Conservation (phyloP, 1,140 invertebrate species). For the Diachasma alloeum region DNA sequence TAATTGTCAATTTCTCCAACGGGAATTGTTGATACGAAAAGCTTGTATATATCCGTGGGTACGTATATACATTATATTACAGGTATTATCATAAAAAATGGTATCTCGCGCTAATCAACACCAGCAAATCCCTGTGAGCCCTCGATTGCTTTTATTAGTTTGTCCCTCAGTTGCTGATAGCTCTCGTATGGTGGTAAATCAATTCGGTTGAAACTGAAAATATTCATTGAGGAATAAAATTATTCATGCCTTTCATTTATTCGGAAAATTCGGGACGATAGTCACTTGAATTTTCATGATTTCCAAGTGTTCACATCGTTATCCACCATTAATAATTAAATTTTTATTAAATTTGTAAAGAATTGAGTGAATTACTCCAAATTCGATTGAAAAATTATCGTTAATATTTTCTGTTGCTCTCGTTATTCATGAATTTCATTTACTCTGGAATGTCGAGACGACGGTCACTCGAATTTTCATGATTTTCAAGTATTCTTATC, state of each 20-base stretch:
- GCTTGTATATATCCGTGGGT: constrained; percentile 37
- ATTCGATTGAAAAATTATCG: too few species aligned
- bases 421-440: background rate
- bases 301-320: background rate
- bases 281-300: constrained; percentile 15
- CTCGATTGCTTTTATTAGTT: constrained; percentile 96
- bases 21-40: background rate
- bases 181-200: constrained; percentile 97
- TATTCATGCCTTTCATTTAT: background rate
- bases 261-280: constrained; percentile 34
- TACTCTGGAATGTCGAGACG: constrained; percentile 32
- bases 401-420: too few species aligned
- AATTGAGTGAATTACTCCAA: too few species aligned
- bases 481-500: background rate
- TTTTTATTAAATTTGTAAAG: too few species aligned
- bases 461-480: constrained; percentile 13
- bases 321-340: too few species aligned
- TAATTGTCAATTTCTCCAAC: background rate
- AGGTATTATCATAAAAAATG: constrained; percentile 65
- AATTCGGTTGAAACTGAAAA: constrained; percentile 92
- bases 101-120: constrained; percentile 84
- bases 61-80: constrained; percentile 66
- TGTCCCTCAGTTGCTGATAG: constrained; percentile 93
- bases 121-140: constrained; percentile 98
- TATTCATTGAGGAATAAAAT: constrained; percentile 46